Evolutionary conservation across 2,888 invertebrate species (phyloP).

Genomic region (Lasioglossum vierecki): DNA sequence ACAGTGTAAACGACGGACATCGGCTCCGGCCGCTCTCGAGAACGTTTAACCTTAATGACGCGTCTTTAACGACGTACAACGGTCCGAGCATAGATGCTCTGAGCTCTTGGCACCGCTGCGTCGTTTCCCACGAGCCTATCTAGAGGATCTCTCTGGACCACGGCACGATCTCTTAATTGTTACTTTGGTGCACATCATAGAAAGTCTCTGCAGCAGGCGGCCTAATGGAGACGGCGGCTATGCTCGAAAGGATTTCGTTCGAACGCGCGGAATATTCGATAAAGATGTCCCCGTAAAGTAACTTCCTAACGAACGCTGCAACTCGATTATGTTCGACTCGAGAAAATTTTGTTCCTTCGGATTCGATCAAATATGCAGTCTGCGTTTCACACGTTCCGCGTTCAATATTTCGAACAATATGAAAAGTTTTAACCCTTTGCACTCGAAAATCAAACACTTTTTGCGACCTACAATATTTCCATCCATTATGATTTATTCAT

Average conservation of each 20-base stretch:
- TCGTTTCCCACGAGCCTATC: constrained; percentile 82
- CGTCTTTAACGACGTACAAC: constrained; percentile 82
- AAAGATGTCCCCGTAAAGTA: background rate
- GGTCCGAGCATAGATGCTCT: constrained; percentile 64
- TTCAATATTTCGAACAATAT: background rate
- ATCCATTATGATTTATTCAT: no score
- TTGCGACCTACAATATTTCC: no score
- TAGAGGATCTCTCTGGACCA: constrained; percentile 60
- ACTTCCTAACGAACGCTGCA: background rate
- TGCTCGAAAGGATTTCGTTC: background rate
- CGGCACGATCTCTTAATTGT: constrained; percentile 78
- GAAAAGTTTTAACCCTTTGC: background rate
- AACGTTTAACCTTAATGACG: constrained; percentile 83
- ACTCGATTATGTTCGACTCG: background rate
- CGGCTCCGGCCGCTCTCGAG: constrained; percentile 68
- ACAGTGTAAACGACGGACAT: constrained; percentile 69
- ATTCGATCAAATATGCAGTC: background rate
- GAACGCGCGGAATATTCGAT: background rate
- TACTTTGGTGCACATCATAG: constrained; percentile 63
- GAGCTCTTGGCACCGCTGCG: constrained; percentile 74
- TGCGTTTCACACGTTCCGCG: background rate
- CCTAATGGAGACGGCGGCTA: background rate
- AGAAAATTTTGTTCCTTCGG: background rate
- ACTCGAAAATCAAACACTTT: no score
- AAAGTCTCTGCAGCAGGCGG: constrained; percentile 14